phyloP scores from a whole-genome alignment of 2,113 vertebrate species.

The Mustelus asterias region DNA sequence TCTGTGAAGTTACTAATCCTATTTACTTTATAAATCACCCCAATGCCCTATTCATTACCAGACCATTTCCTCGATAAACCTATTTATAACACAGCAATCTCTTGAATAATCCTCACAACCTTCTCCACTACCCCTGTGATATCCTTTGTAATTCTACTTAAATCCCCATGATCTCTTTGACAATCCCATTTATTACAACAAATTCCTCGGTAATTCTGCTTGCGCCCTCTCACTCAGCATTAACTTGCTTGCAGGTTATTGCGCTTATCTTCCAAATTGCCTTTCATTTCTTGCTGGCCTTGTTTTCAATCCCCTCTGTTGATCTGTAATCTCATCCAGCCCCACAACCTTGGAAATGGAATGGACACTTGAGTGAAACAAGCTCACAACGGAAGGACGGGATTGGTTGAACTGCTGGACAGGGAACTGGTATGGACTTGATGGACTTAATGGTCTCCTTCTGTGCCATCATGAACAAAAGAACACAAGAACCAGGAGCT shows the following conservation, averaged over 20 bases:
- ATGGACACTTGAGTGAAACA: too few species aligned
- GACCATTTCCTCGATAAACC: neutral
- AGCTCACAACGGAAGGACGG: too few species aligned
- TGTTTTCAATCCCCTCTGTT: neutral
- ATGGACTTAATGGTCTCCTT: too few species aligned
- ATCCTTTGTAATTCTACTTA: neutral
- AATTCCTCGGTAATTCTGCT: neutral
- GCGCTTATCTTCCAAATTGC: neutral
- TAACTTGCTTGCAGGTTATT: neutral
- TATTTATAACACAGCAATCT: neutral
- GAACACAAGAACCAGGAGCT: too few species aligned
- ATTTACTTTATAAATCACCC: neutral
- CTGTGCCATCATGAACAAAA: too few species aligned
- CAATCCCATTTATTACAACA: neutral
- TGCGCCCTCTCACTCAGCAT: neutral
- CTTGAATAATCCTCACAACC: neutral
- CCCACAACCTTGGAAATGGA: too few species aligned
- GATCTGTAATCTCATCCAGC: too few species aligned
- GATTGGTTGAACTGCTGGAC: too few species aligned
- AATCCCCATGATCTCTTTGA: neutral
- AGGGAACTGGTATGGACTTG: too few species aligned
- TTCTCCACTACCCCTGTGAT: neutral
- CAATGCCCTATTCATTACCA: neutral
- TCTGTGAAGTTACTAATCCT: neutral
- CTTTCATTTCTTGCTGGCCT: neutral